phyloP scores from a whole-genome alignment of 1,140 invertebrate species.

The Sesamia nonagrioides region DNA sequence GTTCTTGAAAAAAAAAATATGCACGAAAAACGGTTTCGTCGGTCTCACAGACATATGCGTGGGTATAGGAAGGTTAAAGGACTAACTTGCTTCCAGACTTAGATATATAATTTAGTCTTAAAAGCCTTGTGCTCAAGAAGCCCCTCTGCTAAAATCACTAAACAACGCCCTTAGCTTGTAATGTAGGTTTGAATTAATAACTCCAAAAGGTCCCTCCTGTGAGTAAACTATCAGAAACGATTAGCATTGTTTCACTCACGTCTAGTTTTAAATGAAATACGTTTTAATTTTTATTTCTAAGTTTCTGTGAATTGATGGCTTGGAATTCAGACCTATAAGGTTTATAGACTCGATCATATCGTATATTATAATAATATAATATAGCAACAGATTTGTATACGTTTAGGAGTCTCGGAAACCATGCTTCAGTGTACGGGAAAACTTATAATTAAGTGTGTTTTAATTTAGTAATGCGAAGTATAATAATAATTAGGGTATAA shows the following conservation, averaged over 20 bases:
- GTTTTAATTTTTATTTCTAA: conserved; percentile 26
- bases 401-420: conserved; percentile 3
- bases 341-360: conserved; percentile 39
- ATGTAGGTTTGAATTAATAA: conserved; percentile 29
- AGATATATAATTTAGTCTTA: background rate
- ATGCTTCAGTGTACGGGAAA: conserved; percentile 10
- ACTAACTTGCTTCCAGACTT: background rate
- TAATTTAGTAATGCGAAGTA: conserved; percentile 5
- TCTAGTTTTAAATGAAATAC: conserved; percentile 42
- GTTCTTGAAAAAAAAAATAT: too few relatives aligned
- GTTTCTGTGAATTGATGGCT: conserved; percentile 36
- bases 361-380: conserved; percentile 22
- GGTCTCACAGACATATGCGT: too few relatives aligned
- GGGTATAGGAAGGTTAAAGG: too few relatives aligned
- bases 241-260: conserved; percentile 23
- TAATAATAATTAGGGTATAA: conserved; percentile 15
- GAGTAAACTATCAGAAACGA: conserved; percentile 6
- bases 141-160: background rate
- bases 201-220: conserved; percentile 32
- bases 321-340: conserved; percentile 25
- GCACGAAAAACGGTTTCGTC: too few relatives aligned
- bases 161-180: conserved; percentile 27
- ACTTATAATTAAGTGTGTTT: conserved; percentile 14
- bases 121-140: background rate
- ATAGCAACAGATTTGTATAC: conserved; percentile 28